Evolutionary conservation across 2,888 invertebrate species (phyloP).

Genomic region (Lochmaea capreae): DNA sequence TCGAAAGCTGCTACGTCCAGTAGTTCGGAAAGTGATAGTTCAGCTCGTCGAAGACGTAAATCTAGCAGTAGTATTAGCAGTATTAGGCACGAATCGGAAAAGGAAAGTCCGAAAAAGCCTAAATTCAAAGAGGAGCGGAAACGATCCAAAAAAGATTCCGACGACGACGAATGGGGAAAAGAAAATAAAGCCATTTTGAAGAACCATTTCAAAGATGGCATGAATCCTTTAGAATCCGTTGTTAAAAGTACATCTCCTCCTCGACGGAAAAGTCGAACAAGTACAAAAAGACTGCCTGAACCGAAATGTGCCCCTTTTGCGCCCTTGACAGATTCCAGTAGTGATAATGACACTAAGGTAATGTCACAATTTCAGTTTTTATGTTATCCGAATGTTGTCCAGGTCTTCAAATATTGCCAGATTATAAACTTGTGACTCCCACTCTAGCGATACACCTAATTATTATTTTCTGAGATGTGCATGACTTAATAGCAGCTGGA

Average conservation of each 20-base stretch:
- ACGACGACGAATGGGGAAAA: slow-evolving; percentile 62
- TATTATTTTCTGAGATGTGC: no score
- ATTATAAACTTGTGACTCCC: no score
- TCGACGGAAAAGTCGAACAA: slow-evolving; percentile 63
- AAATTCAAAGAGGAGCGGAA: slow-evolving; percentile 53
- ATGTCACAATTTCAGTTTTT: background rate
- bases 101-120: slow-evolving; percentile 50
- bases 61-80: slow-evolving; percentile 42
- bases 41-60: slow-evolving; percentile 41
- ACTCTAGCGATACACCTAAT: no score
- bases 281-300: slow-evolving; percentile 48
- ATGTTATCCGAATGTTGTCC: background rate
- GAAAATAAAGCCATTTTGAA: slow-evolving; percentile 56
- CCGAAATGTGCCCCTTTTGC: slow-evolving; percentile 43
- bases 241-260: slow-evolving; percentile 59
- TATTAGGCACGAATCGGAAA: slow-evolving; percentile 48
- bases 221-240: slow-evolving; percentile 52
- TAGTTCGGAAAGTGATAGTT: slow-evolving; percentile 54
- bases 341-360: slow-evolving; percentile 45
- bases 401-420: no score
- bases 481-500: no score
- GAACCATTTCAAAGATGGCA: slow-evolving; percentile 56
- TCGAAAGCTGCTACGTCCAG: slow-evolving; percentile 52
- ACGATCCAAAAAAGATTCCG: slow-evolving; percentile 44
- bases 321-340: slow-evolving; percentile 48